A percentile compares a stretch with the other conserved stretches of the same genome.
Conservation (phyloP, 2,113 vertebrate genomes). For the Boulengeromyrus knoepffleri region DNA sequence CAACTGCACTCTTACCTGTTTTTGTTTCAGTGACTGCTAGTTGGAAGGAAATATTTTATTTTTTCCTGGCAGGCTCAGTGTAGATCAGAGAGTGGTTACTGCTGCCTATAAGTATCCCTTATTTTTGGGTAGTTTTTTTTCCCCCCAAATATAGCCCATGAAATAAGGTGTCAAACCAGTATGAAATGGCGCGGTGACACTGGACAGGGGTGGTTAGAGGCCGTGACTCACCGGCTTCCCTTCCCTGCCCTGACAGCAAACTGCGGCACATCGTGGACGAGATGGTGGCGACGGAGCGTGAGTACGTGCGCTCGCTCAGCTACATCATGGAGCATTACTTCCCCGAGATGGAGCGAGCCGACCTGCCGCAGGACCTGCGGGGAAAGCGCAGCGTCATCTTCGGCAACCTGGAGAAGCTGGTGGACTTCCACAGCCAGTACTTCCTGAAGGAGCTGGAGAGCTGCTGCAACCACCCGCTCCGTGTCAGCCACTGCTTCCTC, state of each 20-base stretch:
- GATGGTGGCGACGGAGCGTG: constrained; percentile 86
- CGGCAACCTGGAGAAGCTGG: constrained; percentile 89
- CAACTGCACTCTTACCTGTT: not conserved
- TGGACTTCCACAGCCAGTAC: constrained; percentile 88
- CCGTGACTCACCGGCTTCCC: not conserved
- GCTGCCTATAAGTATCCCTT: not conserved
- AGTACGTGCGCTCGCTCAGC: constrained; percentile 82
- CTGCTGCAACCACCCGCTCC: constrained; percentile 81
- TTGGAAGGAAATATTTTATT: not conserved
- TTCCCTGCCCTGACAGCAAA: constrained; percentile 53
- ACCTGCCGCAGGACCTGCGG: constrained; percentile 87
- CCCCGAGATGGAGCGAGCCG: constrained; percentile 82
- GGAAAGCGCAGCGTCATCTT: constrained; percentile 84
- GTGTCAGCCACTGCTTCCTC: constrained; percentile 87
- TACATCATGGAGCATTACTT: constrained; percentile 88
- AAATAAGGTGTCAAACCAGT: not conserved
- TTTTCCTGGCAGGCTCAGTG: not conserved
- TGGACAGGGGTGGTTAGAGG: not conserved
- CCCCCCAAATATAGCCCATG: not conserved
- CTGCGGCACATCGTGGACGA: constrained; percentile 82
- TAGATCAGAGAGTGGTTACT: not conserved
- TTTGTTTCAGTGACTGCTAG: not conserved
- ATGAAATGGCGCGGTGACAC: not conserved
- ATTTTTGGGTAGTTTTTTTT: not conserved
- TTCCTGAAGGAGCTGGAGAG: constrained; percentile 89